phyloP scores from a whole-genome alignment of 2,888 invertebrate genomes.

The Ichneumoninae sp. region DNA sequence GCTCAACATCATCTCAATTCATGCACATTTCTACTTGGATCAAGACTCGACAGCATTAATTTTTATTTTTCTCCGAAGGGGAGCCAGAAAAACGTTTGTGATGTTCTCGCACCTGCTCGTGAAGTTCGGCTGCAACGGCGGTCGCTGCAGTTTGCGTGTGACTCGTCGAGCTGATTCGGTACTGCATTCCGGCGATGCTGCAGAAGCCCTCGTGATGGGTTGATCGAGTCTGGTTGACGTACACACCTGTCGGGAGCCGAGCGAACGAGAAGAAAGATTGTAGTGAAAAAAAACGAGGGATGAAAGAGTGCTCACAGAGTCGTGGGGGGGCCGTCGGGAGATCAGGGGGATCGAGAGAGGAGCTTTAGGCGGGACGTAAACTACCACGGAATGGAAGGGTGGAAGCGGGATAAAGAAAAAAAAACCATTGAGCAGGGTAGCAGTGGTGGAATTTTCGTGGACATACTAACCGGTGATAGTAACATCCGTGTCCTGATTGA shows the following conservation, averaged over 20 bases:
- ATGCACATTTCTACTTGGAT: not conserved
- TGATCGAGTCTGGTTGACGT: conserved; percentile 90
- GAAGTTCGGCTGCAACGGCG: conserved; percentile 88
- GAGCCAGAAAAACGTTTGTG: conserved; percentile 14
- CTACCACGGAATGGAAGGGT: conserved; percentile 16
- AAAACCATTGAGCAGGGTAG: not conserved
- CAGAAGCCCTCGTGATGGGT: conserved; percentile 93
- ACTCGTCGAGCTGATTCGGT: conserved; percentile 94
- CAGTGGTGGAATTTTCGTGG: not conserved
- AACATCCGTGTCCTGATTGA: conserved; percentile 94
- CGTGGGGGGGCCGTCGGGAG: not conserved
- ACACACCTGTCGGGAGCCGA: conserved; percentile 86
- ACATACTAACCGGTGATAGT: conserved; percentile 89
- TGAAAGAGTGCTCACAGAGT: not conserved
- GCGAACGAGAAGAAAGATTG: conserved; percentile 23
- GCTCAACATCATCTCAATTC: too few relatives aligned
- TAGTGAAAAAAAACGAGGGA: conserved; percentile 23
- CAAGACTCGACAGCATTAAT: not conserved
- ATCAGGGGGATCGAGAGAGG: conserved; percentile 10
- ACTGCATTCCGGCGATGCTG: conserved; percentile 94
- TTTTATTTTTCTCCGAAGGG: conserved; percentile 19
- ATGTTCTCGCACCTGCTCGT: conserved; percentile 80
- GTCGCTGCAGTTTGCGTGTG: conserved; percentile 94
- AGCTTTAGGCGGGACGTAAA: conserved; percentile 17
- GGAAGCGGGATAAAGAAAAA: not conserved